A percentile compares a stretch with the other conserved stretches of the same genome.
Evolutionary conservation across 1,140 invertebrate species (phyloP).

Genomic region (Trachymyrmex cornetzi): DNA sequence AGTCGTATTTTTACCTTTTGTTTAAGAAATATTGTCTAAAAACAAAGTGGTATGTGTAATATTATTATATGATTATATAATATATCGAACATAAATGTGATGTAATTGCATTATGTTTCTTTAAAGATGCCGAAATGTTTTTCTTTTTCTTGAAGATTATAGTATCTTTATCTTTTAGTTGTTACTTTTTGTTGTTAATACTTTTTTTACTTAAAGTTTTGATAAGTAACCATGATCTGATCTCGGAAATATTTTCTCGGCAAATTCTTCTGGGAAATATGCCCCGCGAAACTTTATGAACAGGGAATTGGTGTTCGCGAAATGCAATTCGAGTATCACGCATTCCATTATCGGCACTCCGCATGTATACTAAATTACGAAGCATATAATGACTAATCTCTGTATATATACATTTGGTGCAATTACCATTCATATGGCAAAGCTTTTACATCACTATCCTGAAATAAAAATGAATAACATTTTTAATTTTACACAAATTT

Average conservation of each 20-base stretch:
- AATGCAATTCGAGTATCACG: constrained; percentile 17
- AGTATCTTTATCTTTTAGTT: not conserved
- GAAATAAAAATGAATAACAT: not conserved
- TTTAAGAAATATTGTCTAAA: no score
- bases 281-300: constrained; percentile 3
- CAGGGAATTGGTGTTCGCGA: constrained; percentile 7
- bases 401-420: not conserved
- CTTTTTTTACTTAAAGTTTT: constrained; percentile 13
- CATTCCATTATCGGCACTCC: constrained; percentile 33
- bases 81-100: no score
- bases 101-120: not conserved
- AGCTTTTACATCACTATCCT: not conserved
- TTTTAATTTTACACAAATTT: not conserved
- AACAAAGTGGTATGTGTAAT: no score
- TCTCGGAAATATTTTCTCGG: constrained; percentile 18
- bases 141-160: not conserved
- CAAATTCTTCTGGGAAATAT: constrained; percentile 24
- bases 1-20: no score
- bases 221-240: not conserved
- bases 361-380: not conserved
- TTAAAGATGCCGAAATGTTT: not conserved
- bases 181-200: not conserved
- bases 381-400: constrained; percentile 18
- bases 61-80: no score
- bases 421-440: not conserved